A percentile compares a stretch with the other conserved stretches of the same genome.
Conservation (phyloP, 1,140 invertebrate species). For the Drosophila cardini region DNA sequence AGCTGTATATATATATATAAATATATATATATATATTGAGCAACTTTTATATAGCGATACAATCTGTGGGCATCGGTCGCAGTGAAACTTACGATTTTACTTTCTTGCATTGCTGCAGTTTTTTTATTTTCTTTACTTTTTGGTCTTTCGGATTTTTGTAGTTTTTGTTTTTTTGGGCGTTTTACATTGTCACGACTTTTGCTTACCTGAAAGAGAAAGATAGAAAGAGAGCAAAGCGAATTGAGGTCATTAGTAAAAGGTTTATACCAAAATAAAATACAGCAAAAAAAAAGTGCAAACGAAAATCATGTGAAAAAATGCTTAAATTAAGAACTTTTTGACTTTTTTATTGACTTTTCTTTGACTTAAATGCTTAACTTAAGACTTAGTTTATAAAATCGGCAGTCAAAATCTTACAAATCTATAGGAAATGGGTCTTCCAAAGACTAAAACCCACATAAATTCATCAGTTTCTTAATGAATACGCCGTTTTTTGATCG, state of each 20-base stretch:
- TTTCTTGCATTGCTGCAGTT: slow-evolving; percentile 53
- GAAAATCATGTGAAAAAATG: slow-evolving; percentile 24
- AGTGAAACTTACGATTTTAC: slow-evolving; percentile 76
- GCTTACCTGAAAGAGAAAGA: slow-evolving; percentile 79
- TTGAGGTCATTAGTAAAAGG: slow-evolving; percentile 79
- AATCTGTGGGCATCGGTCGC: slow-evolving; percentile 48
- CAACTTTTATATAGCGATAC: slow-evolving; percentile 29
- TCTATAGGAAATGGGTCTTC: too few species aligned
- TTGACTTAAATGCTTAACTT: neutral
- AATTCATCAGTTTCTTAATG: too few species aligned
- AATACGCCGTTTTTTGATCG: too few species aligned
- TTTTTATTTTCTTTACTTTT: slow-evolving; percentile 18
- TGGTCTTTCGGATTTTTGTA: slow-evolving; percentile 20
- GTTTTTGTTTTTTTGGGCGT: slow-evolving; percentile 55
- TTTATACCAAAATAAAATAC: slow-evolving; percentile 24
- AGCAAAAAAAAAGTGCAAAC: too few species aligned
- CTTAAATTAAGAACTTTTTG: slow-evolving; percentile 1
- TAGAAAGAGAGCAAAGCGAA: slow-evolving; percentile 54
- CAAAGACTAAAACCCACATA: too few species aligned
- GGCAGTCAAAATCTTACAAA: too few species aligned
- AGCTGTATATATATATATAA: slow-evolving; percentile 6
- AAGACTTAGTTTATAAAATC: too few species aligned
- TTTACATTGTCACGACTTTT: slow-evolving; percentile 67
- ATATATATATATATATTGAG: slow-evolving; percentile 9
- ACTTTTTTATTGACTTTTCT: neutral